Base-by-base conservation (phyloP, 2,888 invertebrate species). In the Agonopterix alstromeriana region DNA sequence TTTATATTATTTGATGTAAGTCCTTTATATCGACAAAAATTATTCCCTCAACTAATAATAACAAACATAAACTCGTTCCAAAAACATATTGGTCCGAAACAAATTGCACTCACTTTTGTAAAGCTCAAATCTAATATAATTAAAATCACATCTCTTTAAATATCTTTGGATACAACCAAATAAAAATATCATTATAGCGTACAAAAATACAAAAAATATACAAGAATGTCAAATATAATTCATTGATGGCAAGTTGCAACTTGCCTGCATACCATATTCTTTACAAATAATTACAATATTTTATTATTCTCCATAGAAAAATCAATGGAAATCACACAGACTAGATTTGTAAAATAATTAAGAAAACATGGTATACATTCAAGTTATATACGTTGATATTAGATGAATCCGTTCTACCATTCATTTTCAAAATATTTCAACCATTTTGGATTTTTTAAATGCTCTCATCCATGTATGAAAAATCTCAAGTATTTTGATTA, bases 151-250 rank as follows among this genome's bases (percentile, higher is more conserved):
- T 85, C 69, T 81, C 70, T 72, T 84, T 85, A 86, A 86, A 87
- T 85, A 88, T 88, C 87, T 88, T 88, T 87, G 87, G 87, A 74
- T 81, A 76, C 73, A 78, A 85, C 86, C 86, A 84, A 88, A 84
- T 80, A 77, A 85, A 86, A 50, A 47, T 53, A 53, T 50, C 48
- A 80, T 73, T 74, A 77, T 75, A 83, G 79, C 82, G 69, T 85
- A 87, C 81, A 85, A 84, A 86, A 85, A 82, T 86, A 84, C 77
- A 83, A 86, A 83, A 80, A 83, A 78, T 80, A 81, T 81, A 85
- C 82, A 83, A 74, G 72, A 77, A 77, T 67, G 73, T 71, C 65
- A 64, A 73, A 68, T 71, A 70, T 63, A 56, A 65, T 65, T 65
- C 65, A 58, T 40, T 36, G 45, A 46, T 46, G 60, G 63, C 64